Conservation (phyloP, 2,113 vertebrate species). For the Pagrus major region DNA sequence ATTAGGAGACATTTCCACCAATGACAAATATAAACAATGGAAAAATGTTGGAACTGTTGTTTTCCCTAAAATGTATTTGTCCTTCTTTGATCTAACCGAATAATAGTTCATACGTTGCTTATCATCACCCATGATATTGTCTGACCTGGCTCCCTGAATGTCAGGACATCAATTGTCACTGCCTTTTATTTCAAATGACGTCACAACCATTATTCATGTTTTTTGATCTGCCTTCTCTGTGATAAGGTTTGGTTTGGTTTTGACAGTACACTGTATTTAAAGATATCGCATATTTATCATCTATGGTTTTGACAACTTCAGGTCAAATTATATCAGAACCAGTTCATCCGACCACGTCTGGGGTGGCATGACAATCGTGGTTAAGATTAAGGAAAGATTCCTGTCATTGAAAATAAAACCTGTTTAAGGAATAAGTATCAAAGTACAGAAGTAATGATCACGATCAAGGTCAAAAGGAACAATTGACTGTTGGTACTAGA, state of each 20-base stretch:
- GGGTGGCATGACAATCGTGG: too few relatives aligned
- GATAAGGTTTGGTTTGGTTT: background rate
- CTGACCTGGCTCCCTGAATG: background rate
- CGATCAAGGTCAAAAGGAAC: background rate
- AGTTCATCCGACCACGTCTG: background rate
- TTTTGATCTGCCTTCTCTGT: background rate
- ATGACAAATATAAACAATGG: background rate
- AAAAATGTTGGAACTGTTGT: background rate
- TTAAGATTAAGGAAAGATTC: background rate
- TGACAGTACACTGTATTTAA: background rate
- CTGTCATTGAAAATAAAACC: background rate
- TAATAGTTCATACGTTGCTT: background rate
- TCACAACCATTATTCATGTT: background rate
- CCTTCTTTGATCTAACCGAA: background rate
- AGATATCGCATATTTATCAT: background rate
- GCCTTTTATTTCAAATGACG: background rate
- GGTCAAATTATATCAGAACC: background rate
- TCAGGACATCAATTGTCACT: background rate
- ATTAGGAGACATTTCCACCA: conserved; percentile 17
- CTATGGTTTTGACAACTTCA: background rate
- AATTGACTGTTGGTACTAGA: background rate
- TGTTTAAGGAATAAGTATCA: too few relatives aligned
- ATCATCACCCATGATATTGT: background rate
- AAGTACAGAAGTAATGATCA: too few relatives aligned
- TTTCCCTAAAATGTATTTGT: background rate